These are phyloP conservation scores for Cephus nigrinus DNA, from an alignment of 2,888 invertebrate species.

Conservation along the genomic window DNA sequence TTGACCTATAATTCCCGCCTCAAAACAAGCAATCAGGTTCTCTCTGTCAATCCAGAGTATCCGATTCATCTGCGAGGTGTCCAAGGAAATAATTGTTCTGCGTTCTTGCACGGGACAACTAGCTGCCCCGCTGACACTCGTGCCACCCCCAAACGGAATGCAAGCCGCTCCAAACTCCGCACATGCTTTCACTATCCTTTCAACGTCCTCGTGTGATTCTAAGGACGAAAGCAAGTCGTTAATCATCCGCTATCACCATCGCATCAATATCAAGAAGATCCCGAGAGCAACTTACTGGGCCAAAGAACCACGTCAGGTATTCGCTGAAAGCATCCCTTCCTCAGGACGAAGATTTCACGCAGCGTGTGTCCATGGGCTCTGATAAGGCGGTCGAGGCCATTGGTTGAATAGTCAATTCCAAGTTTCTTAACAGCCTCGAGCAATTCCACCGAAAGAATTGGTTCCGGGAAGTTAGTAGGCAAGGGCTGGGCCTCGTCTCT, in stretches of 20 bases:
- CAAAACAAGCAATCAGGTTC: conserved; percentile 84
- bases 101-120: conserved; percentile 84
- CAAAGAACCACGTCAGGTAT: conserved; percentile 95
- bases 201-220: conserved; percentile 85
- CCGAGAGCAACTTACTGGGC: conserved; percentile 74
- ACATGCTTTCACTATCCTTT: conserved; percentile 81
- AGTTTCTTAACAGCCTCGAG: conserved; percentile 70
- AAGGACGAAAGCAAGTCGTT: conserved; percentile 14
- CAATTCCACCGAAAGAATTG: conserved; percentile 73
- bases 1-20: conserved; percentile 94
- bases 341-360: conserved; percentile 85
- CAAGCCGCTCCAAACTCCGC: conserved; percentile 80
- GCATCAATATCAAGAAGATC: background rate
- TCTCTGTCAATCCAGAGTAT: conserved; percentile 93
- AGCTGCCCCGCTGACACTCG: conserved; percentile 90
- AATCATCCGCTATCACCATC: background rate
- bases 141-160: conserved; percentile 96
- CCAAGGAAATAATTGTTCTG: conserved; percentile 87
- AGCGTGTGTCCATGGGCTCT: conserved; percentile 94
- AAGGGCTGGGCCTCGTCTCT: conserved; percentile 68
- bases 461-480: conserved; percentile 75
- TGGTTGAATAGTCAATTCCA: conserved; percentile 74
- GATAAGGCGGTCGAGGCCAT: conserved; percentile 86
- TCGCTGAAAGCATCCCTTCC: conserved; percentile 79
- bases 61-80: conserved; percentile 96